Percentiles rank a stretch among this genome's conserved stretches.
Evolutionary conservation across 2,113 vertebrate species (phyloP).

Genomic region (Bubo scandiacus): DNA sequence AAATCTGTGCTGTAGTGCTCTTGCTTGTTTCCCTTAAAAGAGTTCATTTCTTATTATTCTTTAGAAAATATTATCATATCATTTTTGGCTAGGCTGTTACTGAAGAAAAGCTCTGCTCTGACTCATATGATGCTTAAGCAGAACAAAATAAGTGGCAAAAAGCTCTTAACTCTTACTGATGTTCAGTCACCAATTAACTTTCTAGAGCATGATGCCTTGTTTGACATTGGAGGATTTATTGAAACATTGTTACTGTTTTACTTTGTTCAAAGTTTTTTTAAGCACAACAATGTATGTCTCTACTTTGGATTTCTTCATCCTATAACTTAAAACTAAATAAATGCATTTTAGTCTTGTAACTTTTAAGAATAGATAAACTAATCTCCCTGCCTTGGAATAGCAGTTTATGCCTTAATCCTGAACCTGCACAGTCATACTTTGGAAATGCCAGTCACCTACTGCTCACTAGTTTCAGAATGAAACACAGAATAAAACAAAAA

Average conservation of each 20-base stretch:
- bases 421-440: background rate
- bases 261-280: background rate
- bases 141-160: background rate
- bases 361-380: background rate
- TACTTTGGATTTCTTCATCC: background rate
- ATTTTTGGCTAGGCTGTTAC: background rate
- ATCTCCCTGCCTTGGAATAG: background rate
- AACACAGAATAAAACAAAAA: background rate
- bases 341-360: background rate
- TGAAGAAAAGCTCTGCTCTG: background rate
- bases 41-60: background rate
- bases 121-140: background rate
- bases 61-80: background rate
- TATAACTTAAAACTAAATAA: background rate
- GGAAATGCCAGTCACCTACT: background rate
- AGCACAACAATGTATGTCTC: background rate
- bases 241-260: background rate
- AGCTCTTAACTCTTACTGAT: background rate
- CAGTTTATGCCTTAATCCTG: background rate
- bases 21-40: background rate
- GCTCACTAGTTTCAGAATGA: background rate
- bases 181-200: background rate
- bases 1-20: background rate
- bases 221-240: background rate
- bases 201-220: background rate